Conservation (phyloP, 2,113 vertebrate species). For the Actinemys pallida region DNA sequence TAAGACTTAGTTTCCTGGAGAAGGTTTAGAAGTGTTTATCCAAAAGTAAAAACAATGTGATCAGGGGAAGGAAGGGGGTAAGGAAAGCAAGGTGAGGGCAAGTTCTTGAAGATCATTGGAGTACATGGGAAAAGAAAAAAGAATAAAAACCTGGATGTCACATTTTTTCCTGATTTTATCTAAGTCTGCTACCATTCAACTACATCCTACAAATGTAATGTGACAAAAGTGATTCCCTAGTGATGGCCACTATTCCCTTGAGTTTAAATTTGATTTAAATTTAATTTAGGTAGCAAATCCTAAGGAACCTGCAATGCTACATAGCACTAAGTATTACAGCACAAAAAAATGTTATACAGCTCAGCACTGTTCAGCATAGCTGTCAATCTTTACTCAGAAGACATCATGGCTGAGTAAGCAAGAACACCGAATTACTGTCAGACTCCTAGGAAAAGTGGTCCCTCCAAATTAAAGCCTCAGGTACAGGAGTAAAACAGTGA, state of each 20-base stretch:
- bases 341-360: background rate
- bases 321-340: background rate
- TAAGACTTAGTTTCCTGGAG: background rate
- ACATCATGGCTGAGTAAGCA: background rate
- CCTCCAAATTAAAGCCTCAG: background rate
- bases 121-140: background rate
- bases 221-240: background rate
- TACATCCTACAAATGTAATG: background rate
- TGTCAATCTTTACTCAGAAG: background rate
- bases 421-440: background rate
- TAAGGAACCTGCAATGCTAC: background rate
- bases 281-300: background rate
- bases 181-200: background rate
- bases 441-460: background rate
- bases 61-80: fast-evolving
- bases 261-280: background rate
- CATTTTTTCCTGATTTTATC: background rate
- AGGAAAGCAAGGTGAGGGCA: background rate
- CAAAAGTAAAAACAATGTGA: background rate
- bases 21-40: background rate
- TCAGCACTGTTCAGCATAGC: background rate
- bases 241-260: background rate
- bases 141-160: background rate
- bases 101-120: background rate
- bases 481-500: background rate